A percentile compares a stretch with the other conserved stretches of the same genome.
These are phyloP conservation scores for Clanis bilineata DNA, from an alignment of 2,888 invertebrate species.

Conservation along the genomic window DNA sequence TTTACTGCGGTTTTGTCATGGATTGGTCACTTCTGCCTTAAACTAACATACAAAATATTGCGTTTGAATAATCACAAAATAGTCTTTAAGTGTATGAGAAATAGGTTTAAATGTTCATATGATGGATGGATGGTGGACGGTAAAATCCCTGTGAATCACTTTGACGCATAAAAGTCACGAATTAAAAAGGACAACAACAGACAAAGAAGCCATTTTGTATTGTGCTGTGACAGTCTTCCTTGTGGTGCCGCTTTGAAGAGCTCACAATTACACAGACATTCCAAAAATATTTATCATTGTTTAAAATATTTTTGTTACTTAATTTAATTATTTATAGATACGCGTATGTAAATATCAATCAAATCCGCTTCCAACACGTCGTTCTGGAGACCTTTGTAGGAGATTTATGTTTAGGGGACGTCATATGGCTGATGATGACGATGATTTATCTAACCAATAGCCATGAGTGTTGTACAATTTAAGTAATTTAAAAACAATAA, in stretches of 20 bases:
- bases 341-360: too few species aligned
- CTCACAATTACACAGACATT: conserved; percentile 42
- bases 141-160: conserved; percentile 69
- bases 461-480: too few species aligned
- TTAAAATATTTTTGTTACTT: neutral
- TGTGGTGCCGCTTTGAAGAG: conserved; percentile 64
- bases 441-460: too few species aligned
- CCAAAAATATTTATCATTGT: neutral
- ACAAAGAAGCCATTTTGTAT: conserved; percentile 81
- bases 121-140: conserved; percentile 32
- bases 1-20: conserved; percentile 54
- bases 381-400: too few species aligned
- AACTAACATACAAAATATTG: conserved; percentile 24
- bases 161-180: conserved; percentile 78
- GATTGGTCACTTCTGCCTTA: conserved; percentile 45
- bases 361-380: too few species aligned
- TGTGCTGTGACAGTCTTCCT: conserved; percentile 75
- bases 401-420: too few species aligned
- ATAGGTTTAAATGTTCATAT: conserved; percentile 17
- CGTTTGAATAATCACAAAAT: neutral
- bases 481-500: too few species aligned
- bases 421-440: too few species aligned
- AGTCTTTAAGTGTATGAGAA: neutral
- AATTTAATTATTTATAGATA: too few species aligned
- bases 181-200: conserved; percentile 79